Percentiles rank a stretch among this genome's conserved stretches.
These are phyloP conservation scores for Spatulosminthurus flaviceps DNA, from an alignment of 2,888 invertebrate genomes.

Conservation along the genomic window DNA sequence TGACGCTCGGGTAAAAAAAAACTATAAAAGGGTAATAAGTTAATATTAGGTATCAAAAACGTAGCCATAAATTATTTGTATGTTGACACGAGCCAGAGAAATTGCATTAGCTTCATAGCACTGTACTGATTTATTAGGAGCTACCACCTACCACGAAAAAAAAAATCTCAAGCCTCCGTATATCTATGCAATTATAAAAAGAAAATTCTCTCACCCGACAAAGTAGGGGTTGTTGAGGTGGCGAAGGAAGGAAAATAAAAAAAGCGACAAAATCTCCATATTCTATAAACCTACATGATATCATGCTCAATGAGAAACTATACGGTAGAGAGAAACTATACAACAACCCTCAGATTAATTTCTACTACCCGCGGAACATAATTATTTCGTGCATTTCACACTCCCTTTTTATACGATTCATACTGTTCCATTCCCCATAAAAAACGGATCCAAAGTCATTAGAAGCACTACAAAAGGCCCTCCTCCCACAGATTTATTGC, in stretches of 20 bases:
- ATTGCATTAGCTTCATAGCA: conserved; percentile 24
- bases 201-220: too few relatives aligned
- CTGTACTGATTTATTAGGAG: conserved; percentile 15
- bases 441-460: conserved; percentile 36
- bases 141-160: conserved; percentile 23
- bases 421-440: conserved; percentile 39
- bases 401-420: conserved; percentile 42
- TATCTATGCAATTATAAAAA: background rate
- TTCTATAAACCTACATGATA: background rate
- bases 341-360: background rate
- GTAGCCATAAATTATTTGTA: conserved; percentile 12
- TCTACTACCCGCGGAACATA: conserved; percentile 21
- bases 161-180: background rate
- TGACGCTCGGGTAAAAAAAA: background rate
- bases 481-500: conserved; percentile 41
- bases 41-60: background rate
- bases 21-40: background rate
- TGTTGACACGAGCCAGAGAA: conserved; percentile 39
- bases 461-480: background rate
- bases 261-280: background rate
- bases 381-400: conserved; percentile 45
- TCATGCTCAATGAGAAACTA: background rate
- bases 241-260: background rate
- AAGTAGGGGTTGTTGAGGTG: background rate
- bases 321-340: too few relatives aligned